phyloP scores from a whole-genome alignment of 2,888 invertebrate species.

The Nemapogon koenigi region DNA sequence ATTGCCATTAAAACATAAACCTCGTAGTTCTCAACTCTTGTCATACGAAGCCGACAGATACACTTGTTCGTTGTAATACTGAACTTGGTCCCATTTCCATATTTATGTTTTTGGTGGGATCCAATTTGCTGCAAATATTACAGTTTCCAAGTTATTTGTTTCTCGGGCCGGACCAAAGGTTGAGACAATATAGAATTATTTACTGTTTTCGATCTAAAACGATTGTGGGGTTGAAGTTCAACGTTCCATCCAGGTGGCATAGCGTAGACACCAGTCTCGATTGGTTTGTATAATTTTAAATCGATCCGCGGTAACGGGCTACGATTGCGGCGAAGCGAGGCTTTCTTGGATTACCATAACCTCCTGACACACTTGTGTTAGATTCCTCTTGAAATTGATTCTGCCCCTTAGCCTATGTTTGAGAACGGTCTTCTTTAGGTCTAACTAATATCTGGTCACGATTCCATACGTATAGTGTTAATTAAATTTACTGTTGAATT shows the following conservation, averaged over 20 bases:
- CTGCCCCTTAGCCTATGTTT: slow-evolving; percentile 19
- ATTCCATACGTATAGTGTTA: background rate
- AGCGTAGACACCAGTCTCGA: slow-evolving; percentile 18
- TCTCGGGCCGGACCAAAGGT: too few species aligned
- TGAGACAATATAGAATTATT: slow-evolving; percentile 6
- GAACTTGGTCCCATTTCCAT: too few species aligned
- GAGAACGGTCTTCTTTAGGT: slow-evolving; percentile 3
- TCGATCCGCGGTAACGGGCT: slow-evolving; percentile 41
- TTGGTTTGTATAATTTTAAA: slow-evolving; percentile 50
- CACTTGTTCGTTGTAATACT: too few species aligned
- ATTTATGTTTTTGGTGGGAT: too few species aligned
- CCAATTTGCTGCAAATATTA: too few species aligned
- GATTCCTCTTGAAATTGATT: slow-evolving; percentile 48
- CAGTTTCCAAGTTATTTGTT: too few species aligned
- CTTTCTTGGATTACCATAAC: slow-evolving; percentile 47
- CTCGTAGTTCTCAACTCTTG: too few species aligned
- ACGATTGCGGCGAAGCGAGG: slow-evolving; percentile 16
- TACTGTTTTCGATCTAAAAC: slow-evolving; percentile 7
- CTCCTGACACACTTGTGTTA: slow-evolving; percentile 46
- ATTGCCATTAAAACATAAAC: too few species aligned
- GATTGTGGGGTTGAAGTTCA: slow-evolving; percentile 9
- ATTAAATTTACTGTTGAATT: too few species aligned
- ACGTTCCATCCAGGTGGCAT: background rate
- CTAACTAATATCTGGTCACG: slow-evolving; percentile 6
- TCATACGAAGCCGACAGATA: too few species aligned